Evolutionary conservation across 2,113 vertebrate species (phyloP).

Genomic region (Ceyx margarethae): DNA sequence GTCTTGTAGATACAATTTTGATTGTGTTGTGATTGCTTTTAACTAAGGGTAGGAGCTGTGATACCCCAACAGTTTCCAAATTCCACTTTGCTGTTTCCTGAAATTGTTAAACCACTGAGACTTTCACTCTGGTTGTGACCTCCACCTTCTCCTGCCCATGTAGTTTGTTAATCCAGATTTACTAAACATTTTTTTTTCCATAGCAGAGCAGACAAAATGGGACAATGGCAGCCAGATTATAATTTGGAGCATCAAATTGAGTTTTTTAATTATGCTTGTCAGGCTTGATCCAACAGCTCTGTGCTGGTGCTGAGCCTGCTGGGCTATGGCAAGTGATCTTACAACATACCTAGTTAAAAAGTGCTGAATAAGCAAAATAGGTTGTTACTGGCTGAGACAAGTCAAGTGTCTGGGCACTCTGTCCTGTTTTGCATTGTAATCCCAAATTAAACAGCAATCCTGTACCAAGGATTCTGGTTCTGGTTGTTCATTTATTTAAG

Average conservation of each 20-base stretch:
- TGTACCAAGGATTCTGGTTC: neutral
- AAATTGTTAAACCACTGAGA: neutral
- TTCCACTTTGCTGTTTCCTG: neutral
- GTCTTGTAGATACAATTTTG: neutral
- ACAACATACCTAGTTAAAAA: neutral
- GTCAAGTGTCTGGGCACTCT: neutral
- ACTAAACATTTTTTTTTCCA: neutral
- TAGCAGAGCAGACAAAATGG: neutral
- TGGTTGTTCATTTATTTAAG: conserved; percentile 7
- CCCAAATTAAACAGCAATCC: neutral
- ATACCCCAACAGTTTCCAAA: neutral
- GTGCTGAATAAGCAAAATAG: neutral
- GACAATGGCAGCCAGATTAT: neutral
- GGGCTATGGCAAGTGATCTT: neutral
- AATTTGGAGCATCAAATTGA: neutral
- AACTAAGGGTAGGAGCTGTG: neutral
- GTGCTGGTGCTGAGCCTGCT: neutral
- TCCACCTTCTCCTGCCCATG: neutral
- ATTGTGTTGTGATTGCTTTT: neutral
- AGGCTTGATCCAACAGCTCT: neutral
- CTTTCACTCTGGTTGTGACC: neutral
- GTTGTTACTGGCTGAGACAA: neutral
- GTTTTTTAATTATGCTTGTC: neutral
- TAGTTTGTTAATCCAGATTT: neutral
- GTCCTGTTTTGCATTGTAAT: conserved; percentile 13